phyloP scores from a whole-genome alignment of 2,888 invertebrate species.

The Philereme transversata region DNA sequence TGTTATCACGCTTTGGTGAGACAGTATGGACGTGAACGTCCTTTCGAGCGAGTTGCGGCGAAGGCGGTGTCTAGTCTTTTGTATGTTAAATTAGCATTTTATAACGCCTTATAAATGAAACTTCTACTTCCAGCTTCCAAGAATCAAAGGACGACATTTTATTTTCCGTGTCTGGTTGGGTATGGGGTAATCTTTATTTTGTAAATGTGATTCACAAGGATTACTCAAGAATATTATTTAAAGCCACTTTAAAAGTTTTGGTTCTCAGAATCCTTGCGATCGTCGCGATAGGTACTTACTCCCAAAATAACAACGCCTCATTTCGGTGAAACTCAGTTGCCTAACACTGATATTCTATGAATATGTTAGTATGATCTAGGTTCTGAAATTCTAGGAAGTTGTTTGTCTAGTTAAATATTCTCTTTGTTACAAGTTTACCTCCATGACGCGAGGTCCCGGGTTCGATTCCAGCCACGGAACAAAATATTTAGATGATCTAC shows the following conservation, averaged over 20 bases:
- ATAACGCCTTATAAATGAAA: background rate
- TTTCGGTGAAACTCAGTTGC: no score
- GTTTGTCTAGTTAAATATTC: no score
- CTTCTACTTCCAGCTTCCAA: slow-evolving; percentile 29
- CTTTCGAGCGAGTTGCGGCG: background rate
- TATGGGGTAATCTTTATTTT: slow-evolving; percentile 9
- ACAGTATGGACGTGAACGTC: background rate
- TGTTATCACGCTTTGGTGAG: no score
- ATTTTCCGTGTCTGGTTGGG: background rate
- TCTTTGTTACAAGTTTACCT: no score
- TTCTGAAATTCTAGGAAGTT: no score
- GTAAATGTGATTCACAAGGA: slow-evolving; percentile 24
- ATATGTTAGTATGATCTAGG: no score
- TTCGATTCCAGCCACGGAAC: no score
- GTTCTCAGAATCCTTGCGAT: slow-evolving; percentile 27
- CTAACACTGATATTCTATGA: no score
- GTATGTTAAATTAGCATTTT: no score
- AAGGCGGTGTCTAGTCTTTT: no score
- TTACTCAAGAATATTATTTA: slow-evolving; percentile 28
- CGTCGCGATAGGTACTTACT: slow-evolving; percentile 15
- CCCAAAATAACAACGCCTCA: slow-evolving; percentile 7
- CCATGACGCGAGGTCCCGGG: no score
- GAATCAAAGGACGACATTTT: slow-evolving; percentile 2
- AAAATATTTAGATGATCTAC: no score
- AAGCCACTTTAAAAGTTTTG: slow-evolving; percentile 14